Evolutionary conservation across 2,113 vertebrate genomes (phyloP).

Genomic region (Electrona antarctica): DNA sequence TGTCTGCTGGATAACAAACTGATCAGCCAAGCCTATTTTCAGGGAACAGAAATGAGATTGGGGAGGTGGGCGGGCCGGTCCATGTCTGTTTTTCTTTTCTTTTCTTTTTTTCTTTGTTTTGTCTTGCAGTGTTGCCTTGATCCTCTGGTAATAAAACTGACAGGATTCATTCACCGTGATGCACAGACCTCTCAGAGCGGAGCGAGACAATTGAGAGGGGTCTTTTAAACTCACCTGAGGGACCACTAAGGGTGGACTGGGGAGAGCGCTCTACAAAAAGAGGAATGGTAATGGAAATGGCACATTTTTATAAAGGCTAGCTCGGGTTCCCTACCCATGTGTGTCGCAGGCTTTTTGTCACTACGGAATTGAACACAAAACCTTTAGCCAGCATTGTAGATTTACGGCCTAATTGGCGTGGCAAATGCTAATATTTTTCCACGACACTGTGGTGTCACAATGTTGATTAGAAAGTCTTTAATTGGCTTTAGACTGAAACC

Average conservation of each 20-base stretch:
- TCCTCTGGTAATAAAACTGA: slow-evolving; percentile 76
- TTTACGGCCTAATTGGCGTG: slow-evolving; percentile 69
- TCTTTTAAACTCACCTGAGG: slow-evolving; percentile 77
- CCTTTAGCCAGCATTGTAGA: slow-evolving; percentile 39
- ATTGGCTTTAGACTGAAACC: slow-evolving; percentile 65
- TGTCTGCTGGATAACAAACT: slow-evolving; percentile 65
- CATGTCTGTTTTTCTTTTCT: slow-evolving; percentile 33
- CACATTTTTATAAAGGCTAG: slow-evolving; percentile 38
- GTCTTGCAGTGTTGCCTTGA: slow-evolving; percentile 63
- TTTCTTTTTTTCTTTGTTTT: slow-evolving; percentile 51
- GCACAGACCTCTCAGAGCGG: slow-evolving; percentile 73
- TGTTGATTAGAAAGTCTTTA: slow-evolving; percentile 70
- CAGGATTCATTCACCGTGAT: slow-evolving; percentile 76
- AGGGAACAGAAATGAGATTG: slow-evolving; percentile 47
- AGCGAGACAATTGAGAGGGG: slow-evolving; percentile 62
- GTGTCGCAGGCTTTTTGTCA: slow-evolving; percentile 45
- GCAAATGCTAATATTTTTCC: slow-evolving; percentile 72
- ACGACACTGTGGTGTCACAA: slow-evolving; percentile 71
- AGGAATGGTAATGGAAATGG: slow-evolving; percentile 60
- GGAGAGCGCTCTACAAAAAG: slow-evolving; percentile 14
- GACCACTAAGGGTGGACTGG: slow-evolving; percentile 55
- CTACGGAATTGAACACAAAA: slow-evolving; percentile 46
- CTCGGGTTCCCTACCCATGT: slow-evolving; percentile 32
- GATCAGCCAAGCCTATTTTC: slow-evolving; percentile 64
- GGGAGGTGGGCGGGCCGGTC: slow-evolving; percentile 32